These are phyloP conservation scores for Alca torda DNA, from an alignment of 2,797 vertebrate species.

Conservation along the genomic window DNA sequence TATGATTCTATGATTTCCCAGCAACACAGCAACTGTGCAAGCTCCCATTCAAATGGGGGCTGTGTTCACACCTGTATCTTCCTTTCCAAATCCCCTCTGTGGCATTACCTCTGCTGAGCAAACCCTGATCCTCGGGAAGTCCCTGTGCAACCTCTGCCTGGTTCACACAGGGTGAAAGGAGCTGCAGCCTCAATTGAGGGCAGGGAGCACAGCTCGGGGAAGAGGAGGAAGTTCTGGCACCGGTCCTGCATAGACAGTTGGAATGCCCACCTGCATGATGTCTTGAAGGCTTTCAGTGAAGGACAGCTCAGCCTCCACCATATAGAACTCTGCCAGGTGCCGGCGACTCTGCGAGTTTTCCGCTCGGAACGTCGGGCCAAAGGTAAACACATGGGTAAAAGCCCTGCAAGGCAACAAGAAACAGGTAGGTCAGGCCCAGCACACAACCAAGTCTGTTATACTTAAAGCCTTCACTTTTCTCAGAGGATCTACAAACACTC, in stretches of 20 bases:
- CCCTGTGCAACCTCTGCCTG: neutral
- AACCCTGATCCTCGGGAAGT: neutral
- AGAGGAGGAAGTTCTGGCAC: neutral
- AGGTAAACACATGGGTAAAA: conserved; percentile 89
- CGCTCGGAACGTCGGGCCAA: conserved; percentile 93
- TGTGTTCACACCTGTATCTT: neutral
- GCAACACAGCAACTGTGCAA: neutral
- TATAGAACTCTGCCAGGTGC: conserved; percentile 96
- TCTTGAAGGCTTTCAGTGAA: conserved; percentile 90
- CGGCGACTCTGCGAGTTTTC: conserved; percentile 94
- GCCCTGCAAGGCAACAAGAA: conserved; percentile 78
- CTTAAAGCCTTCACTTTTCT: neutral
- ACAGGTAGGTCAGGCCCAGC: neutral
- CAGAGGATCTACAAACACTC: neutral
- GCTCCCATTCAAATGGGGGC: neutral
- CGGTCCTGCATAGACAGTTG: neutral
- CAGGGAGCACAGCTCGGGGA: neutral
- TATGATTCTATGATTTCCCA: neutral
- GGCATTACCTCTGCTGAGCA: neutral
- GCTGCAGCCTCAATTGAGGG: neutral
- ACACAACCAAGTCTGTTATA: neutral
- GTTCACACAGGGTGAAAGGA: neutral
- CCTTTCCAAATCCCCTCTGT: neutral
- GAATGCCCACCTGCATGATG: conserved; percentile 84
- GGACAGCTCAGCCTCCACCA: conserved; percentile 96